phyloP scores from a whole-genome alignment of 2,888 invertebrate species.

The Acanthoscelides obtectus region DNA sequence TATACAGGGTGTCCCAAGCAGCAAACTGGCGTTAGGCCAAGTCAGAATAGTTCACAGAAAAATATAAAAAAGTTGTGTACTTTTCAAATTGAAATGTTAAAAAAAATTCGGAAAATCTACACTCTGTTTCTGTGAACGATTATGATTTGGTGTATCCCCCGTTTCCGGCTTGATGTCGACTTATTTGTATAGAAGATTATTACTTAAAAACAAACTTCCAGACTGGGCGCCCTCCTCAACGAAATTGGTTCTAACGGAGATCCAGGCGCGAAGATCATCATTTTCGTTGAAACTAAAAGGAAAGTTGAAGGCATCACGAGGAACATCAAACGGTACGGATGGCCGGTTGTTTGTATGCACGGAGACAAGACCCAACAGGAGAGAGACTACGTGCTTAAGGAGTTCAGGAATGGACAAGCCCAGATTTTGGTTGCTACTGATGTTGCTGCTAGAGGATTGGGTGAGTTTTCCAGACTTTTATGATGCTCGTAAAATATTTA shows the following conservation, averaged over 20 bases:
- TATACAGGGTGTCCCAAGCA: too few species aligned
- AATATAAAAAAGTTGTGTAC: too few species aligned
- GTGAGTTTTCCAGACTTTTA: slow-evolving; percentile 57
- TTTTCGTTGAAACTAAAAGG: slow-evolving; percentile 93
- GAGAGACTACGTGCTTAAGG: slow-evolving; percentile 84
- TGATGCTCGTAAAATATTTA: too few species aligned
- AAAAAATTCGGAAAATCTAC: too few species aligned
- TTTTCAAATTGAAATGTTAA: too few species aligned
- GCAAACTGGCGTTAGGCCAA: too few species aligned
- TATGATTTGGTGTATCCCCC: too few species aligned
- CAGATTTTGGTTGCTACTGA: slow-evolving; percentile 93
- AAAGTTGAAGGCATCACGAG: slow-evolving; percentile 74
- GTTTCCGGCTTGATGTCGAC: too few species aligned
- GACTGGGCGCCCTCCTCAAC: slow-evolving; percentile 67
- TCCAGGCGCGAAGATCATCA: slow-evolving; percentile 82
- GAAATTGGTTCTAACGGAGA: slow-evolving; percentile 74
- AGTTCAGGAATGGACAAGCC: slow-evolving; percentile 80
- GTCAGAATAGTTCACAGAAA: too few species aligned
- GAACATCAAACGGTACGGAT: slow-evolving; percentile 68
- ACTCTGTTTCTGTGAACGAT: too few species aligned
- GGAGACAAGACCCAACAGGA: slow-evolving; percentile 94
- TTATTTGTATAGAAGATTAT: too few species aligned
- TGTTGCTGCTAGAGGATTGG: slow-evolving; percentile 92
- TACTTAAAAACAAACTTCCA: too few species aligned
- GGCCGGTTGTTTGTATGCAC: slow-evolving; percentile 79